Base-by-base conservation (phyloP, 1,140 invertebrate species). In the Orius laevigatus region DNA sequence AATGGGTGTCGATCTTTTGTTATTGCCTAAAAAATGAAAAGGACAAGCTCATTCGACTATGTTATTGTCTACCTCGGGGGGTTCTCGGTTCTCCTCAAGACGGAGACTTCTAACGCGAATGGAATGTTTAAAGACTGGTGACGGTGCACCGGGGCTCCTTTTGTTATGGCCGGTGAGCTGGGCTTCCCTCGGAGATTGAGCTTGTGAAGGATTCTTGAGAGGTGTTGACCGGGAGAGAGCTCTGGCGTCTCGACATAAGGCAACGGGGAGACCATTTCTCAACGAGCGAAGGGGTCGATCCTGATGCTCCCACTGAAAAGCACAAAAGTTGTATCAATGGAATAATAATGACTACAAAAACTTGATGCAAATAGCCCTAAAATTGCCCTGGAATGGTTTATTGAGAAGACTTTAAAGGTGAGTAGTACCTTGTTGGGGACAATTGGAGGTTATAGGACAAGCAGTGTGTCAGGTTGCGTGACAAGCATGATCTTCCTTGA, bases 251-350 rank as follows among this genome's bases (percentile, higher is more conserved):
- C 2, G 25, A 41, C 12, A 31, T 25, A 6, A 43, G 20, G 16
- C 44, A 41, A 3, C 42, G 46, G 6, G 18, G 31, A 0, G 54
- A 51, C 54, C 54, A 55, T 16, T 48, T 42, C 15, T 55, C 54
- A 12, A 15, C 49, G 5, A 53, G 38, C 18, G 54, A 55, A 11
- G 54, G 51, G 0, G 54, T 53, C 14, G 54, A 53, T 11, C 51
- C 51, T 12, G 45, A 42, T 9, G 15, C 43, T 25, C 48, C 50
- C 41, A 31, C 20, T 16, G 11, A 19, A 43, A 43, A 19, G 41
- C 8, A 41, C n/a, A 41, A 12, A n/a, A 41, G 8, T 41, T 8
- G 6, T 16, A 6, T 40, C 39, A 40, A 10, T 6, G 14, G 8
- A 10, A 15, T 6, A 15, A 10, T 40, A 15, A 40, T 10, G 15